Base-by-base conservation (phyloP, 2,113 vertebrate species). In the Coryphaenoides rupestris region DNA sequence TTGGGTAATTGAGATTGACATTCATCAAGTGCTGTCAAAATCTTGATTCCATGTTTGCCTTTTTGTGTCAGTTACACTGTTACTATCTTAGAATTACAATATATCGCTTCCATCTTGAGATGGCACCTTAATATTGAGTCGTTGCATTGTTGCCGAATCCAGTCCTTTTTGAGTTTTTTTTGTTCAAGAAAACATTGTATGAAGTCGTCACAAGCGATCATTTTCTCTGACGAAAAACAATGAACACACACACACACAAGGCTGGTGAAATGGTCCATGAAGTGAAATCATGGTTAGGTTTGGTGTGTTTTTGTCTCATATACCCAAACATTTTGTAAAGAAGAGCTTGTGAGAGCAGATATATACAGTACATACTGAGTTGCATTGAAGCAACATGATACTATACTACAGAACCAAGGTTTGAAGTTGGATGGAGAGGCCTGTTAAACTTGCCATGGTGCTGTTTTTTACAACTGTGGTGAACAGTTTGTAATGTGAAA, bases 111-210 rank as follows among this genome's bases (percentile, higher is more conserved):
- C 26, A 69, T 68, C 62, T 50, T 54, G 75, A 56, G 63, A 61
- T 21, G 45, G 70, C 74, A 81, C 65, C 63, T 77, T 71, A 68
- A 50, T 26, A 54, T 75, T 26, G 24, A 75, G 84, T 87, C 70
- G 52, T 66, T 24, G 77, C 77, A 83, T 80, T 83, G 78, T 70
- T 55, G 33, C 19, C 46, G 19, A 17, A 15, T 50, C 46, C 23
- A 17, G 28, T 6, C 56, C 21, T 57, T 58, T 19, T 66, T 56
- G 58, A 23, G 52, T 45, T 22, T 16, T 55, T 21, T 14, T 24
- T 13, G 19, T 55, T 24, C 60, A 65, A 26, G 26, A 13, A 2
- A n/a, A 19, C 69, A 52, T 62, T 55, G 21, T 33, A 9, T 5
- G 21, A 58, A 46, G 26, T 53, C 28, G 16, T 33, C 60, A 55